Conservation (phyloP, 2,797 vertebrate genomes). For the Crotalus adamanteus region DNA sequence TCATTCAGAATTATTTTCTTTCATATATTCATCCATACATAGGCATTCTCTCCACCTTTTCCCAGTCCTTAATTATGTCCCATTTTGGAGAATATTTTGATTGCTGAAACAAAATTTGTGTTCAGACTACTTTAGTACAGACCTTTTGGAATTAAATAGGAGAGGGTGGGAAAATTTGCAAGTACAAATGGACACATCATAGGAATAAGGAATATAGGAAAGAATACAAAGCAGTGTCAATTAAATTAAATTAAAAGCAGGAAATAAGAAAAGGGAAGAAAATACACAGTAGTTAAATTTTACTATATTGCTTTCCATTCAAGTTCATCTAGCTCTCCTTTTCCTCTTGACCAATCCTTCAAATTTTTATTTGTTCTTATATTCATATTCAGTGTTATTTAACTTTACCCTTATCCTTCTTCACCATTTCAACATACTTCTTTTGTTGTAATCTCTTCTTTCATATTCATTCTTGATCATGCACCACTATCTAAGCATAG, state of each 20-base stretch:
- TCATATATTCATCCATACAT: background rate
- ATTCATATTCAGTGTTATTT: background rate
- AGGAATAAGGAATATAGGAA: background rate
- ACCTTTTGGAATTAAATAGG: background rate
- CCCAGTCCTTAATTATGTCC: background rate
- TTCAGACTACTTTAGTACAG: background rate
- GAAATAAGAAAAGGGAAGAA: background rate
- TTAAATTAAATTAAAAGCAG: background rate
- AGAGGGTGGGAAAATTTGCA: background rate
- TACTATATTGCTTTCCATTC: background rate
- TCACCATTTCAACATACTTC: background rate
- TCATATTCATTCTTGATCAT: background rate
- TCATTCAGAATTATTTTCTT: constrained; percentile 18
- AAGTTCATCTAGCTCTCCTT: background rate
- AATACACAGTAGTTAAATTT: background rate
- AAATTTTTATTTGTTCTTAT: too few relatives aligned
- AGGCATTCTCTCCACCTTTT: background rate
- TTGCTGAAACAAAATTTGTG: background rate
- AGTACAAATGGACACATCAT: background rate
- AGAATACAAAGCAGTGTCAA: background rate
- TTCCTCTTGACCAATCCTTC: background rate
- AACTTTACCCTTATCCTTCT: background rate
- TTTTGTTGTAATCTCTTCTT: background rate
- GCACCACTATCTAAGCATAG: background rate
- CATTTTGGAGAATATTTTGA: background rate